Percentiles rank a stretch among this genome's conserved stretches.
These are phyloP conservation scores for Pristionchus maxplancki DNA, from an alignment of 2,888 invertebrate species.

Conservation along the genomic window DNA sequence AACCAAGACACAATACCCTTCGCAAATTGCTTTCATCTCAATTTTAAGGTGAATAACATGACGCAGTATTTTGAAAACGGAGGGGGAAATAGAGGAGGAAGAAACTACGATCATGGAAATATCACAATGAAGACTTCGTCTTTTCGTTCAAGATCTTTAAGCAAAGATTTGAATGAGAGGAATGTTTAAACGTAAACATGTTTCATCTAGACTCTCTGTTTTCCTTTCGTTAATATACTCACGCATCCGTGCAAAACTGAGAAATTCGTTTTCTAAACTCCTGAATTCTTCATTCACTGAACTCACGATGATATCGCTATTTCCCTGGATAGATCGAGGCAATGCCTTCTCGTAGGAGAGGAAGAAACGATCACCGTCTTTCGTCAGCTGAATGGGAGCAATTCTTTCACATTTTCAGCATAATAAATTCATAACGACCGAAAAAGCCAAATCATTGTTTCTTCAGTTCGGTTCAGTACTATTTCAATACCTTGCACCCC, in stretches of 20 bases:
- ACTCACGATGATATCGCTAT: neutral
- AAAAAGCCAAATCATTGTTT: neutral
- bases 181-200: too few species aligned
- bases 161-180: neutral
- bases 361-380: constrained; percentile 13
- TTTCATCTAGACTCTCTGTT: too few species aligned
- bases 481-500: constrained; percentile 6
- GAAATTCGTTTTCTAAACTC: neutral
- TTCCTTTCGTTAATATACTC: too few species aligned
- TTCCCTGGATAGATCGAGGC: neutral
- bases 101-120: neutral
- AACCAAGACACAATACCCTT: neutral
- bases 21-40: neutral
- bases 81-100: neutral
- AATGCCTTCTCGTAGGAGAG: neutral
- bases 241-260: neutral
- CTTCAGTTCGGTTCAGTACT: neutral
- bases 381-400: neutral
- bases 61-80: neutral
- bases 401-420: neutral
- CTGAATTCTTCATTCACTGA: neutral
- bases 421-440: neutral
- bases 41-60: neutral
- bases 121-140: neutral
- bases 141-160: too few species aligned